Conservation (phyloP, 2,113 vertebrate genomes). For the Ivindomyrus marchei region DNA sequence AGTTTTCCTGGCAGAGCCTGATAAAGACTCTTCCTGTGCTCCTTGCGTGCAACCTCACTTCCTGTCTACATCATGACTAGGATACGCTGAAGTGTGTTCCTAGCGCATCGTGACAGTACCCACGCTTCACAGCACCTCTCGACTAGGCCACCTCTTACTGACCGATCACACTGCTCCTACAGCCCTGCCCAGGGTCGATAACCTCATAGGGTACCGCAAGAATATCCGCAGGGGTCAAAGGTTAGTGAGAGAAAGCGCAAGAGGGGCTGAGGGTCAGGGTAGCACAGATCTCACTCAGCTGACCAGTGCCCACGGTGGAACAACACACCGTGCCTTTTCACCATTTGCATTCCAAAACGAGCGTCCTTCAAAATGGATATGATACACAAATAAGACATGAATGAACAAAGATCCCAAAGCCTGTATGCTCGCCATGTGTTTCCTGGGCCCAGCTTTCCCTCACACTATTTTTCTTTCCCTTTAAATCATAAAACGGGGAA, state of each 20-base stretch:
- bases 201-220: not conserved
- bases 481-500: constrained; percentile 16
- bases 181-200: not conserved
- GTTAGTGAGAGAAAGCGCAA: not conserved
- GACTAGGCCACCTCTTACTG: not conserved
- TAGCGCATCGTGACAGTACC: not conserved
- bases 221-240: not conserved
- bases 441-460: not conserved
- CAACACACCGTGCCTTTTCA: not conserved
- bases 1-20: constrained; percentile 55
- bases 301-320: not conserved
- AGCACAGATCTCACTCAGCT: not conserved
- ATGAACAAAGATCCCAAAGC: not conserved
- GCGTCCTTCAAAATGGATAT: not conserved
- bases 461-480: constrained; percentile 12
- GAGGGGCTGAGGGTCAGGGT: not conserved
- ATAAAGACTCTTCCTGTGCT: constrained; percentile 62
- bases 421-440: not conserved
- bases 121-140: not conserved
- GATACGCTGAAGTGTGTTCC: not conserved
- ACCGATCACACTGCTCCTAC: not conserved
- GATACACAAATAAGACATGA: not conserved
- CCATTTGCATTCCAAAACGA: not conserved
- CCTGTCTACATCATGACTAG: constrained; percentile 41
- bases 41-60: constrained; percentile 60